phyloP scores from a whole-genome alignment of 2,888 invertebrate genomes.

The Cosmia trapezina region DNA sequence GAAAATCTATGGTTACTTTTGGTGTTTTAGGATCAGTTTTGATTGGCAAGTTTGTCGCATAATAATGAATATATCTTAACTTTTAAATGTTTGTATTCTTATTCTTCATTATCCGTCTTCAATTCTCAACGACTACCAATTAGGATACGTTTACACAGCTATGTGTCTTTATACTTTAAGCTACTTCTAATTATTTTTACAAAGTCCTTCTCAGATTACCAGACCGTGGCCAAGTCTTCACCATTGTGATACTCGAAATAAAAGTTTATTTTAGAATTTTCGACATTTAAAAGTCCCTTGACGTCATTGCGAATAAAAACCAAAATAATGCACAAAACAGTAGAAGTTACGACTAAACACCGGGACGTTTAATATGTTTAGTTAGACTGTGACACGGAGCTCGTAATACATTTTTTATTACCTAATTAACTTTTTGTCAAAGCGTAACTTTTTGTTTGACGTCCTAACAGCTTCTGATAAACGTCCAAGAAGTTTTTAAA shows the following conservation, averaged over 20 bases:
- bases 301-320: conserved; percentile 66
- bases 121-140: background rate
- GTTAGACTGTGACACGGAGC: conserved; percentile 83
- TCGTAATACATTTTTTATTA: conserved; percentile 81
- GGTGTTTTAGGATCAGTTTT: background rate
- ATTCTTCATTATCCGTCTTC: background rate
- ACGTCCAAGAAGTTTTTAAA: conserved; percentile 69
- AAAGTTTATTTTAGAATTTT: conserved; percentile 52
- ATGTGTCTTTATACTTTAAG: background rate
- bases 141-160: background rate
- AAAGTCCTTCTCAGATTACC: conserved; percentile 34
- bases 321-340: conserved; percentile 66
- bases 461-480: conserved; percentile 70
- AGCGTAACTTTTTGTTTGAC: conserved; percentile 80
- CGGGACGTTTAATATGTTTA: conserved; percentile 80
- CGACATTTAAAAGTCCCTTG: conserved; percentile 57
- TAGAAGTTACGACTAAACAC: conserved; percentile 72
- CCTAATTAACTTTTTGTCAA: conserved; percentile 89
- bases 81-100: background rate
- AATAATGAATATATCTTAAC: background rate
- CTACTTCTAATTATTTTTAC: background rate
- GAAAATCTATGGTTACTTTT: background rate
- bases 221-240: conserved; percentile 23
- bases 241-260: conserved; percentile 38
- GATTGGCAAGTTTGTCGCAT: too few relatives aligned